Percentiles rank a stretch among this genome's conserved stretches.
Conservation (phyloP, 2,113 vertebrate species). For the Neolamprologus sp. region DNA sequence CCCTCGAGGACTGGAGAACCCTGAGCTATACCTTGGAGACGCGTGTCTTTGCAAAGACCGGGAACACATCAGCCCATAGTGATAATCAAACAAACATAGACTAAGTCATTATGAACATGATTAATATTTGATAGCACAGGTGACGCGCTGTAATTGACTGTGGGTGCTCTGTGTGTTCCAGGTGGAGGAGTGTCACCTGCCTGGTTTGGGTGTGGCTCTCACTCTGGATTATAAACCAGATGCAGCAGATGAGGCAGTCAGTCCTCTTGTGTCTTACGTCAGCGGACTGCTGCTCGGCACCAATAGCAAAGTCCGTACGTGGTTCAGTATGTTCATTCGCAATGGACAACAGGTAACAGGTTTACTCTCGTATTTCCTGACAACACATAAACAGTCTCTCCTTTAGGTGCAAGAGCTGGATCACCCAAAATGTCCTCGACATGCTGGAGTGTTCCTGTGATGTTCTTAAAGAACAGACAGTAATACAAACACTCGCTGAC, state of each 20-base stretch:
- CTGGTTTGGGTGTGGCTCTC: slow-evolving; percentile 92
- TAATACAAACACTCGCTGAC: neutral
- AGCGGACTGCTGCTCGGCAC: slow-evolving; percentile 95
- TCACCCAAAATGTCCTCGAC: neutral
- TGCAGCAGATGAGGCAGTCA: slow-evolving; percentile 86
- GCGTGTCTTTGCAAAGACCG: neutral
- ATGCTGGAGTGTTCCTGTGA: neutral
- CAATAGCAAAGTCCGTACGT: slow-evolving; percentile 94
- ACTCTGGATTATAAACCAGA: slow-evolving; percentile 94
- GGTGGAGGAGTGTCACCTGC: slow-evolving; percentile 97
- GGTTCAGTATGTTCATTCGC: slow-evolving; percentile 98
- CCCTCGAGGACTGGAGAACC: neutral
- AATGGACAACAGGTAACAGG: slow-evolving; percentile 89
- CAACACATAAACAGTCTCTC: neutral
- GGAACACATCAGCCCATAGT: neutral
- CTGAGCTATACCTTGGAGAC: neutral
- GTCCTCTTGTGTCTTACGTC: slow-evolving; percentile 93
- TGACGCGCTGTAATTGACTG: neutral
- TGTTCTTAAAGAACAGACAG: too few relatives aligned
- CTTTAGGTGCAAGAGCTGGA: neutral
- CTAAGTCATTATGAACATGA: neutral
- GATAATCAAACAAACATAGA: too few relatives aligned
- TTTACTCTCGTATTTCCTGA: neutral
- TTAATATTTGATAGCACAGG: neutral
- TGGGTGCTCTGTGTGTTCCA: slow-evolving; percentile 36